Base-by-base conservation (phyloP, 2,888 invertebrate species). In the Uropetala carovei region DNA sequence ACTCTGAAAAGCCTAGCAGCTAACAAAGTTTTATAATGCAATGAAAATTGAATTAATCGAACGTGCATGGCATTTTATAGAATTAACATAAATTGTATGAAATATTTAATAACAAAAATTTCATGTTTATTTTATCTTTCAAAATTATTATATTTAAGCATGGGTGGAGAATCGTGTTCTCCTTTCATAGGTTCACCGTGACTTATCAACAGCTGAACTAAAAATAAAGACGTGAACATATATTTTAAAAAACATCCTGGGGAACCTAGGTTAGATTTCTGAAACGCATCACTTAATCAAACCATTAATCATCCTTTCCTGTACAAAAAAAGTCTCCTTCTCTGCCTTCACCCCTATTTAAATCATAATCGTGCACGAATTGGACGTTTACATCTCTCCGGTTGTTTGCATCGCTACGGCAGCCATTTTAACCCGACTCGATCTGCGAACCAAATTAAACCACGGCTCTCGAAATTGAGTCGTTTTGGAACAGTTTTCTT, bases 261-360 rank as follows among this genome's bases (percentile, higher is more conserved):
- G 0, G 13, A 27, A 75, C 22, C 75, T 75, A 75, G 75, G 75
- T 75, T 27, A 75, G 13, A 22, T 27, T 13, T 75, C 22, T 27
- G 75, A 75, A 27, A 27, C 75, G 13, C 75, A 75, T 75, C 75
- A 75, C 75, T 75, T 75, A 75, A 75, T 75, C 75, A 75, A 75
- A 75, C 75, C 75, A 75, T 75, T 27, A 75, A 75, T 75, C 75
- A 27, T 75, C 27, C 22, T 22, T 13, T 75, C 27, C 22, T 13
- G 22, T 75, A 22, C 4, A 22, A 75, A 75, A 11, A 75, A 75
- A 27, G 4, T 75, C 68, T 13, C 16, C 64, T 68, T 9, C 75
- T 10, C 75, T 75, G 10, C 22, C n/a, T 10, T 22, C 22, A 75
- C 75, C 75, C 75, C 11, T 11, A 13, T 27, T 75, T 75, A 75